A percentile compares a stretch with the other conserved stretches of the same genome.
These are phyloP conservation scores for Helicoverpa armigera DNA, from an alignment of 1,140 invertebrate species.

Conservation along the genomic window DNA sequence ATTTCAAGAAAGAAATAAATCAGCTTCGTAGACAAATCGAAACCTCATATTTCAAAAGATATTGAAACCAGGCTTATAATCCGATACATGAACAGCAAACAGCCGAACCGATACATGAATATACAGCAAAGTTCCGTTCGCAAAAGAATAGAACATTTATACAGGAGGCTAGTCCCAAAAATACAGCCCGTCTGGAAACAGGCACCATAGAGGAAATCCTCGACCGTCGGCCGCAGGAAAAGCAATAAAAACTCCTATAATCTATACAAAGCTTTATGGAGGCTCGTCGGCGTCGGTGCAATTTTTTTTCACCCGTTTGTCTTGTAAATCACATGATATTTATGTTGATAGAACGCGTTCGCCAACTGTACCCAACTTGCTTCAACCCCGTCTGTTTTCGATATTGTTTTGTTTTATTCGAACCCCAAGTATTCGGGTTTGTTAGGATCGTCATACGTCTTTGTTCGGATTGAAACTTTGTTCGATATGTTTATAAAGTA, in stretches of 20 bases:
- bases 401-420: conserved; percentile 37
- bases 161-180: background rate
- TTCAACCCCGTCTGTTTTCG: conserved; percentile 4
- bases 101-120: background rate
- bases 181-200: conserved; percentile 2
- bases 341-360: conserved; percentile 34
- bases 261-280: conserved; percentile 59
- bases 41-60: too few species aligned
- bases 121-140: background rate
- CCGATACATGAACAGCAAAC: background rate
- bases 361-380: conserved; percentile 26
- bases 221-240: conserved; percentile 32
- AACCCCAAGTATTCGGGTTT: conserved; percentile 14
- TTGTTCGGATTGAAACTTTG: conserved; percentile 34
- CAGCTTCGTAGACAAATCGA: too few species aligned
- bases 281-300: conserved; percentile 14
- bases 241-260: conserved; percentile 60
- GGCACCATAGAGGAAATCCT: conserved; percentile 44
- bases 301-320: conserved; percentile 45
- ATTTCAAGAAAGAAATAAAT: too few species aligned
- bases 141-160: background rate
- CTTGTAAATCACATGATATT: conserved; percentile 44
- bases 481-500: conserved; percentile 26
- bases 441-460: conserved; percentile 26
- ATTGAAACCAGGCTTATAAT: background rate